Evolutionary conservation across 2,797 vertebrate genomes (phyloP).

Genomic region (Sorex maritimensis): DNA sequence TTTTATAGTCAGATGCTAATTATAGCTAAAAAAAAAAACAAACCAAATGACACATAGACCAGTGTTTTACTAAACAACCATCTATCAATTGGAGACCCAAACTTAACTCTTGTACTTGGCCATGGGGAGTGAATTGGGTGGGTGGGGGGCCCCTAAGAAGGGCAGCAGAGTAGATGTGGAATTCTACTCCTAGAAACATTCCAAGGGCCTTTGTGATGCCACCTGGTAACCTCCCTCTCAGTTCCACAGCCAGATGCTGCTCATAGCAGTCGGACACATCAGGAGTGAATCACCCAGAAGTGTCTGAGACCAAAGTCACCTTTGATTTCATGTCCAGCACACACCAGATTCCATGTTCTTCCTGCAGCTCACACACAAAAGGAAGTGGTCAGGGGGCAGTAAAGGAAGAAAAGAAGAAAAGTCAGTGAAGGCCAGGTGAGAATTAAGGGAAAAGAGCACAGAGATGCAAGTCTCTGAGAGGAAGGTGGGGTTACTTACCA

Average conservation of each 20-base stretch:
- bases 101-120: not conserved
- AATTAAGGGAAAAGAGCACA: not conserved
- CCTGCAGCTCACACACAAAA: not conserved
- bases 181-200: not conserved
- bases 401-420: not conserved
- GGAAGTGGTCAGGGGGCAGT: not conserved
- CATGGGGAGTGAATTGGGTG: not conserved
- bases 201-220: not conserved
- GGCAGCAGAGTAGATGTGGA: not conserved
- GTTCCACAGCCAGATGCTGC: not conserved
- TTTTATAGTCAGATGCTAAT: not conserved
- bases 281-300: not conserved
- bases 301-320: not conserved
- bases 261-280: not conserved
- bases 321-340: conserved; percentile 13
- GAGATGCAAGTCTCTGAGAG: not conserved
- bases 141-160: not conserved
- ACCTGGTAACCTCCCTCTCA: not conserved
- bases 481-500: not conserved
- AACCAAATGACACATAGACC: not conserved
- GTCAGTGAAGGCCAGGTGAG: not conserved
- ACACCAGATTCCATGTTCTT: not conserved
- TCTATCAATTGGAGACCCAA: not conserved
- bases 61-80: not conserved
- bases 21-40: conserved; percentile 39